These are phyloP conservation scores for Gryllus bimaculatus DNA, from an alignment of 1,140 invertebrate genomes.

Conservation along the genomic window DNA sequence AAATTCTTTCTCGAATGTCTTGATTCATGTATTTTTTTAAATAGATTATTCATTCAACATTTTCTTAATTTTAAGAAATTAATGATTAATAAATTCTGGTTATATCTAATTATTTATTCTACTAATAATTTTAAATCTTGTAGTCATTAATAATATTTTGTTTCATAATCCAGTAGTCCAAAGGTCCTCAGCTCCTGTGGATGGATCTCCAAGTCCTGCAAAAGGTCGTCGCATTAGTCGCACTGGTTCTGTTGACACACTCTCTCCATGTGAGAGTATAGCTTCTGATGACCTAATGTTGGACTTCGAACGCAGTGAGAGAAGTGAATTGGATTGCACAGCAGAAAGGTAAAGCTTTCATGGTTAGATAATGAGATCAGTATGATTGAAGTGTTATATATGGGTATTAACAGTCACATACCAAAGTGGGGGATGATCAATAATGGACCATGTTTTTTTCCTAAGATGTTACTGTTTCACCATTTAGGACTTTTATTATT, in stretches of 20 bases:
- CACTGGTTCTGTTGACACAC: conserved; percentile 58
- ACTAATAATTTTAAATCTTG: too few species aligned
- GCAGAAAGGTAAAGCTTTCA: conserved; percentile 46
- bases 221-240: conserved; percentile 39
- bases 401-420: too few species aligned
- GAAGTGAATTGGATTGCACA: conserved; percentile 57
- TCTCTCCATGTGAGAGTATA: conserved; percentile 67
- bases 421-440: not conserved
- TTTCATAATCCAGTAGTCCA: not conserved
- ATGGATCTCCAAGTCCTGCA: conserved; percentile 33
- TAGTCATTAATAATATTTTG: too few species aligned
- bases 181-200: conserved; percentile 28
- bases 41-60: too few species aligned
- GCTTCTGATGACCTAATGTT: conserved; percentile 75
- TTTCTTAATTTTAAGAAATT: too few species aligned
- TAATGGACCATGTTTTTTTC: not conserved
- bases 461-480: not conserved
- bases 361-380: not conserved
- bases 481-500: not conserved
- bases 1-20: too few species aligned
- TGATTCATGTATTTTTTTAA: too few species aligned
- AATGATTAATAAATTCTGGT: too few species aligned
- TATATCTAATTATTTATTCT: too few species aligned
- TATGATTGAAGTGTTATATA: not conserved
- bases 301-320: conserved; percentile 63